Conservation (phyloP, 2,888 invertebrate species). For the Slavum lentiscoides region DNA sequence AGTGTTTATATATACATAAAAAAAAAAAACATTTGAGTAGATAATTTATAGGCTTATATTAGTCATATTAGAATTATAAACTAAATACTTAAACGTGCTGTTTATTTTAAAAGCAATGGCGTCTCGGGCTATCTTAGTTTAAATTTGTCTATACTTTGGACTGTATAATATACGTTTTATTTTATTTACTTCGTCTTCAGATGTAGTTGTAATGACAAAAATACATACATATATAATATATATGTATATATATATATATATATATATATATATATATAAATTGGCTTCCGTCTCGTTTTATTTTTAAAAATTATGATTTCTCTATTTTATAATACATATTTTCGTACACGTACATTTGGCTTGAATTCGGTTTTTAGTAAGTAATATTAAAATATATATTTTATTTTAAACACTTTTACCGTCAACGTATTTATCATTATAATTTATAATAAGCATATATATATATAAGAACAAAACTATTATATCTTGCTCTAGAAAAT, state of each 20-base stretch:
- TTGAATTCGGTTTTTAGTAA: slow-evolving; percentile 38
- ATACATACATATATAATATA: not conserved
- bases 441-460: slow-evolving; percentile 13
- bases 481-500: slow-evolving; percentile 6
- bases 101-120: slow-evolving; percentile 40
- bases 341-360: slow-evolving; percentile 34
- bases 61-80: slow-evolving; percentile 23
- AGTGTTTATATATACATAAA: not conserved
- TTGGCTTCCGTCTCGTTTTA: slow-evolving; percentile 43
- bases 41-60: slow-evolving; percentile 20
- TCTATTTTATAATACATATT: slow-evolving; percentile 35
- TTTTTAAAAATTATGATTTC: slow-evolving; percentile 43
- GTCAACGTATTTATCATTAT: slow-evolving; percentile 39
- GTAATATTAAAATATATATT: slow-evolving; percentile 28
- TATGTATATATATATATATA: slow-evolving; percentile 1
- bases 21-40: not conserved
- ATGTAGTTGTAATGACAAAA: slow-evolving; percentile 23
- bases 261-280: not conserved
- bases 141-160: slow-evolving; percentile 34
- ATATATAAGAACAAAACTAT: not conserved
- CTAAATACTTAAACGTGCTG: slow-evolving; percentile 12
- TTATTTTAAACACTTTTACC: slow-evolving; percentile 24
- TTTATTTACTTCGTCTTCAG: slow-evolving; percentile 35
- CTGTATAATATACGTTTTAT: slow-evolving; percentile 27
- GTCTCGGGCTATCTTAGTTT: slow-evolving; percentile 14